These are phyloP conservation scores for Cyclina sinensis DNA, from an alignment of 1,140 invertebrate species.

Conservation along the genomic window DNA sequence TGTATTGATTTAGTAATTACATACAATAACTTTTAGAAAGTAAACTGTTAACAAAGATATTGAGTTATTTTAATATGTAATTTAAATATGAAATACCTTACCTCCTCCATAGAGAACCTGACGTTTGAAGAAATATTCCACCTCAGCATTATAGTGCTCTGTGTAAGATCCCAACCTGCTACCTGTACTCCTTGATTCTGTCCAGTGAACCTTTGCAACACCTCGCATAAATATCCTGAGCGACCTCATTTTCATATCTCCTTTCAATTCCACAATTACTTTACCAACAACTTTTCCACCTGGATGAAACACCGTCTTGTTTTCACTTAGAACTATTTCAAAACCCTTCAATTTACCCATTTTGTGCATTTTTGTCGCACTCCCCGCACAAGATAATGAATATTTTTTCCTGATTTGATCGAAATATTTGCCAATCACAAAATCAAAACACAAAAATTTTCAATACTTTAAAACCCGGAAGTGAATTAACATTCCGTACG, in stretches of 20 bases:
- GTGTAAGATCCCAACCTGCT: conserved; percentile 88
- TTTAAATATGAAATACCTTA: conserved; percentile 67
- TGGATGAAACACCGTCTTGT: conserved; percentile 87
- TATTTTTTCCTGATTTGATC: background rate
- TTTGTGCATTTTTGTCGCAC: conserved; percentile 58
- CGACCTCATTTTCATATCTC: conserved; percentile 87
- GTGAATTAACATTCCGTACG: conserved; percentile 40
- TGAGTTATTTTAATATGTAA: background rate
- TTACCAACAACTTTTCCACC: conserved; percentile 86
- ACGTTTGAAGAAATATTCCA: conserved; percentile 88
- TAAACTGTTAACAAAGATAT: too few relatives aligned
- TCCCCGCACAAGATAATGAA: background rate
- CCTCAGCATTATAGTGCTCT: conserved; percentile 88
- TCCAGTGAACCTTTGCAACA: conserved; percentile 88
- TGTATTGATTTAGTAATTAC: too few relatives aligned
- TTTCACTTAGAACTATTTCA: conserved; percentile 86
- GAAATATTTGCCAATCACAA: conserved; percentile 35
- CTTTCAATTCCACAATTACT: conserved; percentile 87
- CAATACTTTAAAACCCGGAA: conserved; percentile 58
- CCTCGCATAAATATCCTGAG: conserved; percentile 87
- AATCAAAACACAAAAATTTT: too few relatives aligned
- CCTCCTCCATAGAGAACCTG: conserved; percentile 87
- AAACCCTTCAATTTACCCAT: conserved; percentile 88
- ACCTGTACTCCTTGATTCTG: conserved; percentile 87
- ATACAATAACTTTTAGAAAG: too few relatives aligned